Conservation (phyloP, 2,797 vertebrate genomes). For the Diglossa cyanea region DNA sequence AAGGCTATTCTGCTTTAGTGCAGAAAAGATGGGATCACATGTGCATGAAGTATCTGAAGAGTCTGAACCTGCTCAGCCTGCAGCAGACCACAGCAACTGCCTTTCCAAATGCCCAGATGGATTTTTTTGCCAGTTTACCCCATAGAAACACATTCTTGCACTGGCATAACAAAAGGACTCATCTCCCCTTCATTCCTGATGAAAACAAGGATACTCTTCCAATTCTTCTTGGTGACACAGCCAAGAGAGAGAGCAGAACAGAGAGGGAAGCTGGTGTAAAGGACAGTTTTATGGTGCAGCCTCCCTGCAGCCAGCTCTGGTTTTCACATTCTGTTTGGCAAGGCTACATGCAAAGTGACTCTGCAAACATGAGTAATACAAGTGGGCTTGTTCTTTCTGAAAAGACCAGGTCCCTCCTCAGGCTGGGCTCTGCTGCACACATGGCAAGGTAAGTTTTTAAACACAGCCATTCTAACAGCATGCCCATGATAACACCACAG, state of each 20-base stretch:
- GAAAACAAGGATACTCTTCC: not conserved
- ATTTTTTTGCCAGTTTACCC: not conserved
- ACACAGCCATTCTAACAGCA: not conserved
- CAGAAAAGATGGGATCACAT: not conserved
- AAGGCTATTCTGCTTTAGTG: not conserved
- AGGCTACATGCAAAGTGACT: not conserved
- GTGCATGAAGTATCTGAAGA: not conserved
- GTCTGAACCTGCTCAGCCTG: not conserved
- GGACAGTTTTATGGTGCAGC: not conserved
- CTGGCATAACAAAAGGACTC: not conserved
- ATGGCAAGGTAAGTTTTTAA: not conserved
- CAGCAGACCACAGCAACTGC: not conserved
- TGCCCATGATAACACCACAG: fast-evolving
- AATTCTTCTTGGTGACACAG: not conserved
- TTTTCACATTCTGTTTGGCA: not conserved
- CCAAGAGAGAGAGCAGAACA: not conserved
- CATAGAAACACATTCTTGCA: not conserved
- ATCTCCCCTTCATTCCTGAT: not conserved
- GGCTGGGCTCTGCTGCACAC: not conserved
- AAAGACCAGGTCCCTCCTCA: not conserved
- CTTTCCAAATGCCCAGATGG: not conserved
- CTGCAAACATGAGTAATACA: not conserved
- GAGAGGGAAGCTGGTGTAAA: not conserved
- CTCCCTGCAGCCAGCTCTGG: not conserved
- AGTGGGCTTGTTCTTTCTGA: not conserved